Percentiles rank a stretch among this genome's conserved stretches.
phyloP scores from a whole-genome alignment of 2,797 vertebrate species.

The Sphenopsis melanotis region DNA sequence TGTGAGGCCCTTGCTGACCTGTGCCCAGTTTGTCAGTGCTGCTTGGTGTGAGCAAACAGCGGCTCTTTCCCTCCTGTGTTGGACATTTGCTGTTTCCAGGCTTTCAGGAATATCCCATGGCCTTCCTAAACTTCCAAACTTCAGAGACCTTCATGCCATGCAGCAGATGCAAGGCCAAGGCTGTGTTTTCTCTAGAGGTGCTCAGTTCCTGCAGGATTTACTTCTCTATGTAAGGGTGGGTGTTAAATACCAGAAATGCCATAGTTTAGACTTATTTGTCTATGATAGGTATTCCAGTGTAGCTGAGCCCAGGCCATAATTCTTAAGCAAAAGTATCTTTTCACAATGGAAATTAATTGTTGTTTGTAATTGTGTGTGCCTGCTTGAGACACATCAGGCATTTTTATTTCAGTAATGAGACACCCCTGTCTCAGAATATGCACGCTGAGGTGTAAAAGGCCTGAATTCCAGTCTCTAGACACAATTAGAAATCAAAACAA shows the following conservation, averaged over 20 bases:
- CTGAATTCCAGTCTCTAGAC: not conserved
- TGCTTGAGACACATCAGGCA: not conserved
- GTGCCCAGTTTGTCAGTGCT: no score
- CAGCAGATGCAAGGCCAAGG: not conserved
- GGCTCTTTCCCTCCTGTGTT: not conserved
- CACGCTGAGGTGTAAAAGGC: not conserved
- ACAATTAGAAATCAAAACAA: constrained; percentile 17
- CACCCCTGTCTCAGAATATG: not conserved
- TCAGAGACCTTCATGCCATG: not conserved
- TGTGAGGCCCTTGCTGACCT: not conserved
- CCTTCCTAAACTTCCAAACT: not conserved
- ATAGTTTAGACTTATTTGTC: not conserved
- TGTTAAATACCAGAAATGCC: not conserved
- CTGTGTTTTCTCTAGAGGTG: not conserved
- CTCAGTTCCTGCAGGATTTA: not conserved
- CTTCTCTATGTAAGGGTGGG: not conserved
- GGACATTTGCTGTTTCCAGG: not conserved
- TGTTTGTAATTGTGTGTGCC: not conserved
- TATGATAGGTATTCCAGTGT: fast-evolving
- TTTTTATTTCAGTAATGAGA: not conserved
- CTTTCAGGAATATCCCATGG: not conserved
- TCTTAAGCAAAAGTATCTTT: not conserved
- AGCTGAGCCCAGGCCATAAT: not conserved
- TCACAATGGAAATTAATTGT: not conserved
- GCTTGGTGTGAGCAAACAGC: not conserved